A percentile compares a stretch with the other conserved stretches of the same genome.
These are phyloP conservation scores for Aphyosemion australe DNA, from an alignment of 2,113 vertebrate species.

Conservation along the genomic window DNA sequence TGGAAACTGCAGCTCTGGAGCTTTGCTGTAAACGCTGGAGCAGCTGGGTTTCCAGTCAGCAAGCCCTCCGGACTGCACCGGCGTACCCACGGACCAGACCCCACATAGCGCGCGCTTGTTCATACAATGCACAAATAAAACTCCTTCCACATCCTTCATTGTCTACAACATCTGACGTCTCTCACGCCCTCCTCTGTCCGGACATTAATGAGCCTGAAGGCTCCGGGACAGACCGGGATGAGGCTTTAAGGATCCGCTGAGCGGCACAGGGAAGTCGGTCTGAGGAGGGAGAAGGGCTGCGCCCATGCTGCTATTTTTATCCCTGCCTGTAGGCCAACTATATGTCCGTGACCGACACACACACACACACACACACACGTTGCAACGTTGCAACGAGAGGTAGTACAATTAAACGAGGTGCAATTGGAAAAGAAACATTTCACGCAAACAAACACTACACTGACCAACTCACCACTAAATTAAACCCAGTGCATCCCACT, in stretches of 20 bases:
- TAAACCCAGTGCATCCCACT: too few species aligned
- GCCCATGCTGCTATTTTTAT: conserved; percentile 86
- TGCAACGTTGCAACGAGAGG: neutral
- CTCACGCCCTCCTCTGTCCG: too few species aligned
- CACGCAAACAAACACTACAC: too few species aligned
- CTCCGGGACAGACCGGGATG: conserved; percentile 21
- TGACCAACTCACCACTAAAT: too few species aligned
- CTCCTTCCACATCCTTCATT: conserved; percentile 7
- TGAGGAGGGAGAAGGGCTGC: conserved; percentile 73
- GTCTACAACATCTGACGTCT: too few species aligned
- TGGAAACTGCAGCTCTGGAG: conserved; percentile 44
- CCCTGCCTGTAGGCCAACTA: conserved; percentile 73
- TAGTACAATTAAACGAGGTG: neutral
- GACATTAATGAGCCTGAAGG: conserved; percentile 40
- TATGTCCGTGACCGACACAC: conserved; percentile 68
- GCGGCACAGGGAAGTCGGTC: conserved; percentile 75
- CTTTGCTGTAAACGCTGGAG: conserved; percentile 47
- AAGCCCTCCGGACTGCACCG: too few species aligned
- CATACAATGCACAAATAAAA: conserved; percentile 48
- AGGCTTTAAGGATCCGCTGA: conserved; percentile 30
- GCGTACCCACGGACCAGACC: conserved; percentile 79
- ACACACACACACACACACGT: neutral
- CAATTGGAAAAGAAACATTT: too few species aligned
- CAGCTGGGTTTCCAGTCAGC: conserved; percentile 49
- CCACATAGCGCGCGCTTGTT: conserved; percentile 25